Base-by-base conservation (phyloP, 2,888 invertebrate species). In the Eupithecia subfuscata region DNA sequence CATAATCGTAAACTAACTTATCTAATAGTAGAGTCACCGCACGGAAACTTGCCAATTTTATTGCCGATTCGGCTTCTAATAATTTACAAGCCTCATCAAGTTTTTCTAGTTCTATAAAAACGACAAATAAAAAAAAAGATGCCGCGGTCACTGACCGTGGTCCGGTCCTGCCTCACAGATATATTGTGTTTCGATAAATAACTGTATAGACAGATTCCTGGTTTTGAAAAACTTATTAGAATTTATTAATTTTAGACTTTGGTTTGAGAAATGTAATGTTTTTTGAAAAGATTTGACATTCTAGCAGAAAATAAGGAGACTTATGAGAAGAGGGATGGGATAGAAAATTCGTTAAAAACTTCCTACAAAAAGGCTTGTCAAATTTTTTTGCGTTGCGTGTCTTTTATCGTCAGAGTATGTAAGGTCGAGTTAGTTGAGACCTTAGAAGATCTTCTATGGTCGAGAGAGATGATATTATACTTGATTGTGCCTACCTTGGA, bases 161-260 rank as follows among this genome's bases (percentile, higher is more conserved):
- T 84, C 87, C 88, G 87, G 88, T 89, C 91, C 89, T 90, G 89
- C 89, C 88, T 83, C 88, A 89, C 88, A 89, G 87, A 91, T 92
- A 91, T 92, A 56, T n/a, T 52, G 91, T 91, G 90, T 91, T 93
- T 92, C 89, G 92, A 93, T 93, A 93, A 91, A 91, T 94, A 94
- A 93, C 94, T 93, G 94, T 94, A 89, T 88, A 89, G 83, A 89
- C 78, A 90, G 90, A 91, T 91, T 92, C 91, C 70, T 78, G 64
- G 78, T 81, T 80, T 81, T 93, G 91, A 92, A 87, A 85, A 86
- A 70, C 88, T 91, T 89, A 86, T 22, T 43, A 89, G 84, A 60
- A 90, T 90, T 89, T 91, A 89, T 88, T 86, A 87, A 86, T 90
- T 91, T 90, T 2, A 40, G 25, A 25, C 7, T 43, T 8, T 2